Base-by-base conservation (phyloP, 2,888 invertebrate species). In the Rhabditophanes sp. region DNA sequence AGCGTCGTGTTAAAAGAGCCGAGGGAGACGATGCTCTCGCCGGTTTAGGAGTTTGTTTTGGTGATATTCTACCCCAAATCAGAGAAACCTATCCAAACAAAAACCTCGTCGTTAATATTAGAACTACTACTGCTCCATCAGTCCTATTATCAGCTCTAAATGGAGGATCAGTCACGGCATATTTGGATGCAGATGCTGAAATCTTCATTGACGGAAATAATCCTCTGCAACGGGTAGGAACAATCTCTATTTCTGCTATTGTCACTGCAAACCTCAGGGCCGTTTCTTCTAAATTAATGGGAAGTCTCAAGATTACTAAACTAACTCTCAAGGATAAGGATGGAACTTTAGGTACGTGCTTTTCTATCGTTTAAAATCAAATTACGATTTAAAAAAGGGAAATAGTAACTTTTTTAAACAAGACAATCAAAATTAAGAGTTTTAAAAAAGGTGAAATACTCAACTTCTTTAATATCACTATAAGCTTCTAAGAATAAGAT, bases 1-100 rank as follows among this genome's bases (percentile, higher is more conserved):
- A 16, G 4, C 20, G n/a, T 11, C 39, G 45, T 20, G 14, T 23
- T 11, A 46, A 46, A 22, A 33, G 45, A 11, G 48, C 44, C 26
- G 46, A 46, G 35, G 37, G 20, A 7, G 34, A 33, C 12, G 35
- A 7, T 24, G 26, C 33, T 9, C 42, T 57, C 25, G 51, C 57
- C 15, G 56, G 54, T 29, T 37, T 56, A 19, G 54, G 56, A 30
- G 57, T 59, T 36, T 59, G 59, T 36, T 51, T 59, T 33, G 59
- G 59, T 30, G 59, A 59, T 39, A 57, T 59, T 32, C 44, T 59
- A 22, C 59, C 59, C n/a, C 54, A 51, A 1, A 46, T 59, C 21
- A 40, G 58, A 9, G 58, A 59, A 30, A 53, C 54, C 29, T 57
- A 57, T 33, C 59, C 59, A 8, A 54, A 59, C 33, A 44, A 59